phyloP scores from a whole-genome alignment of 1,140 invertebrate genomes.

The Elysia chlorotica region DNA sequence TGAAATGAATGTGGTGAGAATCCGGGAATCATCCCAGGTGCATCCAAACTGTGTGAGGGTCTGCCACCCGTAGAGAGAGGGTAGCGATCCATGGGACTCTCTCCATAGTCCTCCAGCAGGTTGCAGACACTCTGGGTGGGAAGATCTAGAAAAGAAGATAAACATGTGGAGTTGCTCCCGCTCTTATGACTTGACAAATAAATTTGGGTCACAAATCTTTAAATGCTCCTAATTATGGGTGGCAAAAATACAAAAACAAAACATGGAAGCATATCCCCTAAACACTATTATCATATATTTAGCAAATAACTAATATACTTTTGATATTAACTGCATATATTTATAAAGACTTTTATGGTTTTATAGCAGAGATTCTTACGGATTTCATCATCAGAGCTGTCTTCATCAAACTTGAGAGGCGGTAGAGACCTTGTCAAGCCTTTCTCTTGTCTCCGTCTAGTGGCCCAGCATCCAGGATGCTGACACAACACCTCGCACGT shows the following conservation, averaged over 20 bases:
- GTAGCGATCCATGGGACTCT: conserved; percentile 37
- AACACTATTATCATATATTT: neutral
- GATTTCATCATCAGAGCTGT: neutral
- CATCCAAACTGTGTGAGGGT: conserved; percentile 26
- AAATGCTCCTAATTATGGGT: neutral
- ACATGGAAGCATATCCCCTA: neutral
- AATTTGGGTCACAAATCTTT: neutral
- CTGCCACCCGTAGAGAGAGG: conserved; percentile 33
- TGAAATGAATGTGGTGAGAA: too few relatives aligned
- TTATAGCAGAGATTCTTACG: too few relatives aligned
- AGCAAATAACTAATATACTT: neutral
- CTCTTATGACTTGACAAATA: neutral
- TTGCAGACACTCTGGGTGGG: conserved; percentile 52
- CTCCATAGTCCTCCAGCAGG: conserved; percentile 54
- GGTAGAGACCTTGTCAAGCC: conserved; percentile 31
- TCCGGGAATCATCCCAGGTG: too few relatives aligned
- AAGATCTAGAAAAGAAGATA: conserved; percentile 47
- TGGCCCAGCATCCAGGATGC: conserved; percentile 54
- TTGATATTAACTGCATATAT: neutral
- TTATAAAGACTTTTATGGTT: neutral
- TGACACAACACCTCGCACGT: conserved; percentile 52
- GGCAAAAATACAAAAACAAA: neutral
- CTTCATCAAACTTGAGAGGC: neutral
- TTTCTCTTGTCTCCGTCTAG: conserved; percentile 38
- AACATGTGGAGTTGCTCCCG: too few relatives aligned